phyloP scores from a whole-genome alignment of 1,140 invertebrate genomes.

The Agrypnia vestita region DNA sequence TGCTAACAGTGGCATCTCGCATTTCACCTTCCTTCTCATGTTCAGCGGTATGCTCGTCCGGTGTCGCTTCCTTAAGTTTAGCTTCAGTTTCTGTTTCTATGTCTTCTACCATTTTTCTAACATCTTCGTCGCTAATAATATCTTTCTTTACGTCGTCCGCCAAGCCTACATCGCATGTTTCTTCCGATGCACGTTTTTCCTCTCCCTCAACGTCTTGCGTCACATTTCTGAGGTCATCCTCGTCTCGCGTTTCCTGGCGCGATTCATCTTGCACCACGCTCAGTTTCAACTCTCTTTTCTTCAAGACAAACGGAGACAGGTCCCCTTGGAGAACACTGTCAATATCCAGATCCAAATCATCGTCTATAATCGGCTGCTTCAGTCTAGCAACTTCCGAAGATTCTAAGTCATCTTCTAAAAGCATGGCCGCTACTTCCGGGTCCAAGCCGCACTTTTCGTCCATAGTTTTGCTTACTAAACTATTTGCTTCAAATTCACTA shows the following conservation, averaged over 20 bases:
- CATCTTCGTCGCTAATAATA: neutral
- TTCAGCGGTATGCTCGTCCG: neutral
- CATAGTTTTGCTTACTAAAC: neutral
- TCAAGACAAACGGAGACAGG: slow-evolving; percentile 13
- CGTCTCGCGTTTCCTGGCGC: neutral
- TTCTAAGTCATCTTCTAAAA: slow-evolving; percentile 11
- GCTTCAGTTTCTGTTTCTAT: neutral
- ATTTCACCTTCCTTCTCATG: neutral
- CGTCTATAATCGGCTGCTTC: neutral
- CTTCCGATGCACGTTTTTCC: too few relatives aligned
- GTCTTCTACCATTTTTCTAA: neutral
- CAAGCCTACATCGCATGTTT: too few relatives aligned
- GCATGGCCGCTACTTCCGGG: slow-evolving; percentile 31
- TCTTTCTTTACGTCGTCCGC: neutral
- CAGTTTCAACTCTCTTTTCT: slow-evolving; percentile 16
- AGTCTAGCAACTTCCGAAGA: neutral
- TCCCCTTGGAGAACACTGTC: slow-evolving; percentile 45
- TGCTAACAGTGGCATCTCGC: neutral
- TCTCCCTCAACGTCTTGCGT: too few relatives aligned
- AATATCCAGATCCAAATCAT: slow-evolving; percentile 53
- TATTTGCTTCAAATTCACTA: neutral
- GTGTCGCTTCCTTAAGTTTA: neutral
- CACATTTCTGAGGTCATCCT: neutral
- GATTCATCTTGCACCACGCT: neutral
- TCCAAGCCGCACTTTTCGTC: slow-evolving; percentile 16